Evolutionary conservation across 2,888 invertebrate species (phyloP).

Genomic region (Sepioteuthis lessoniana): DNA sequence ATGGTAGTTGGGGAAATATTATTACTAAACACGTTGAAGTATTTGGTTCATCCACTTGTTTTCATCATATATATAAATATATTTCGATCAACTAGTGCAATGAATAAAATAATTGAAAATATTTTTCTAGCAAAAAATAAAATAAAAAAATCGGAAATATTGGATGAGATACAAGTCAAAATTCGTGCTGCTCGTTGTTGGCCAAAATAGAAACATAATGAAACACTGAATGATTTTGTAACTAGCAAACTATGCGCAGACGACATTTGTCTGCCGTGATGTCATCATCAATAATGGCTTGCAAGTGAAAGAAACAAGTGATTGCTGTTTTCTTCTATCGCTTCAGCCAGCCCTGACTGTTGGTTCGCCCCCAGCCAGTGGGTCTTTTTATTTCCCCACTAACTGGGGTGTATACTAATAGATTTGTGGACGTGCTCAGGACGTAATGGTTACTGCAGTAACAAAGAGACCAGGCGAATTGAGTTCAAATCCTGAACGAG

Average conservation of each 20-base stretch:
- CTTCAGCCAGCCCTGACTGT: neutral
- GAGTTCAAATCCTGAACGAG: no score
- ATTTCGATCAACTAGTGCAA: no score
- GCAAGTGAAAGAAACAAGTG: neutral
- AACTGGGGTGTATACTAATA: neutral
- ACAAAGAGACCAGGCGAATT: no score
- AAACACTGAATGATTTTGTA: neutral
- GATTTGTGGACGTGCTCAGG: no score
- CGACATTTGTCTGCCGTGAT: neutral
- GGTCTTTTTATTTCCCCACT: neutral
- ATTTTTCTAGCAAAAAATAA: neutral
- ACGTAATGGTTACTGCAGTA: no score
- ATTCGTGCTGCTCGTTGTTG: neutral
- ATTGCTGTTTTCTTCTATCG: neutral
- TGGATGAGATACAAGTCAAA: neutral
- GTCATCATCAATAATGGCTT: neutral
- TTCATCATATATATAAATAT: no score
- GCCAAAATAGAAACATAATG: neutral
- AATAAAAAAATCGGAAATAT: neutral
- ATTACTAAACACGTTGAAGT: no score
- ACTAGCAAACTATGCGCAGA: neutral
- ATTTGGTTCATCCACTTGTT: no score
- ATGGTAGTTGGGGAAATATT: no score
- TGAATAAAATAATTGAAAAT: no score
- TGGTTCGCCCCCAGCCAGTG: neutral